Conservation (phyloP, 2,888 invertebrate genomes). For the Callyntrura guangdongensis region DNA sequence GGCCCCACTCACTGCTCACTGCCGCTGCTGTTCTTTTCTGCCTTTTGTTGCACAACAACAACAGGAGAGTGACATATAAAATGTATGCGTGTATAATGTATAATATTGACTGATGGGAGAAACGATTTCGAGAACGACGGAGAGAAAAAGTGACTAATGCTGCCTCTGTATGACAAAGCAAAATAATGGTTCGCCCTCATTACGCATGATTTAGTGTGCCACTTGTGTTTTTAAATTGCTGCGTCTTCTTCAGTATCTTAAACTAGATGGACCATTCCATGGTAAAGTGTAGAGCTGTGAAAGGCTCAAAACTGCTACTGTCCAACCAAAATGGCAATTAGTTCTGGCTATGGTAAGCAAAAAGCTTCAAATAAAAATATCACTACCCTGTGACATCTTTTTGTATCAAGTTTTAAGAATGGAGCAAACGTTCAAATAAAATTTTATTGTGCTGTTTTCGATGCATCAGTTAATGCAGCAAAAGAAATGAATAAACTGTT, state of each 20-base stretch:
- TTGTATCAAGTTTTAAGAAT: no score
- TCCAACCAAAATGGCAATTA: neutral
- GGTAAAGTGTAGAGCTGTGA: neutral
- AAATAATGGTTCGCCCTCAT: slow-evolving; percentile 53
- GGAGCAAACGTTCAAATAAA: no score
- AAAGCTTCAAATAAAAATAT: no score
- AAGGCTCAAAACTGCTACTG: neutral
- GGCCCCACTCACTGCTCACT: slow-evolving; percentile 37
- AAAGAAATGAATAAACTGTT: neutral
- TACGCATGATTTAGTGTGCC: slow-evolving; percentile 56
- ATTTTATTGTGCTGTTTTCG: no score
- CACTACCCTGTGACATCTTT: no score
- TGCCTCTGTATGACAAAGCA: slow-evolving; percentile 59
- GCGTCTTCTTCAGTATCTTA: neutral
- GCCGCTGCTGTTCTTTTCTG: slow-evolving; percentile 27
- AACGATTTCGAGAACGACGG: slow-evolving; percentile 17
- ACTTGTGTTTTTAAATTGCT: slow-evolving; percentile 26
- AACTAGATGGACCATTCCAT: no score
- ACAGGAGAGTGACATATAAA: slow-evolving; percentile 38
- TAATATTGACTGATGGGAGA: slow-evolving; percentile 17
- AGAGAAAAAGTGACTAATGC: slow-evolving; percentile 63
- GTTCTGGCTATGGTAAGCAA: no score
- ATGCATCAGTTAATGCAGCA: no score
- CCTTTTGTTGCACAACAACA: slow-evolving; percentile 22
- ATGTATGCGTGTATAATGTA: no score